Conservation (phyloP, 2,888 invertebrate species). For the Pharmacophagus antenor region DNA sequence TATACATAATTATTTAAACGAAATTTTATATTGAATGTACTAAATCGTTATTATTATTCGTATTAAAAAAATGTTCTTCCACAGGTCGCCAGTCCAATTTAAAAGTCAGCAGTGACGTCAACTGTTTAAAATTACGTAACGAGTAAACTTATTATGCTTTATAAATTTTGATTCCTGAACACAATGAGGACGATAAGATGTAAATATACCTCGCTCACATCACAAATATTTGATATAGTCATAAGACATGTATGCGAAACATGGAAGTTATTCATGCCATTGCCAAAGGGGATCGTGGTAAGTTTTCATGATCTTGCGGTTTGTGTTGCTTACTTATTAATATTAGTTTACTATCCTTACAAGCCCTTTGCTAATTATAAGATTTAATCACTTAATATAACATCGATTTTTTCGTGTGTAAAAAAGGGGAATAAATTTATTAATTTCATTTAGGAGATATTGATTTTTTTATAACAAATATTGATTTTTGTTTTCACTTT, state of each 20-base stretch:
- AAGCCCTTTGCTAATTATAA: slow-evolving; percentile 4
- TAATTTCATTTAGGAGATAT: not conserved
- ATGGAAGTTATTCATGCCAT: slow-evolving; percentile 69
- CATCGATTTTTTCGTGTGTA: not conserved
- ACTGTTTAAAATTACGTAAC: not conserved
- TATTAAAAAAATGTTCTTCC: too few relatives aligned
- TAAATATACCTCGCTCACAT: slow-evolving; percentile 23
- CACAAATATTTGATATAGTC: slow-evolving; percentile 36
- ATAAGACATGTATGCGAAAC: slow-evolving; percentile 75
- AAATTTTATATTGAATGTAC: too few relatives aligned
- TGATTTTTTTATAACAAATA: too few relatives aligned
- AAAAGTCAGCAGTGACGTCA: not conserved
- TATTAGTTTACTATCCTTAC: slow-evolving; percentile 72
- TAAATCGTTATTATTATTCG: too few relatives aligned
- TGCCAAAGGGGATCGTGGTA: slow-evolving; percentile 65
- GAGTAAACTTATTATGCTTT: too few relatives aligned
- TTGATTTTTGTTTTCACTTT: too few relatives aligned
- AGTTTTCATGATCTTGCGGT: slow-evolving; percentile 79
- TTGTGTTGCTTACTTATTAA: slow-evolving; percentile 71
- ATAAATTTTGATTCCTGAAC: not conserved
- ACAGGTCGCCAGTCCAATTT: too few relatives aligned
- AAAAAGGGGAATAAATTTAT: not conserved
- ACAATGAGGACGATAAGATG: slow-evolving; percentile 9
- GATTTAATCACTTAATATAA: not conserved
- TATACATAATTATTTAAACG: too few relatives aligned